Conservation (phyloP, 2,888 invertebrate species). For the Andricus quercusramuli region DNA sequence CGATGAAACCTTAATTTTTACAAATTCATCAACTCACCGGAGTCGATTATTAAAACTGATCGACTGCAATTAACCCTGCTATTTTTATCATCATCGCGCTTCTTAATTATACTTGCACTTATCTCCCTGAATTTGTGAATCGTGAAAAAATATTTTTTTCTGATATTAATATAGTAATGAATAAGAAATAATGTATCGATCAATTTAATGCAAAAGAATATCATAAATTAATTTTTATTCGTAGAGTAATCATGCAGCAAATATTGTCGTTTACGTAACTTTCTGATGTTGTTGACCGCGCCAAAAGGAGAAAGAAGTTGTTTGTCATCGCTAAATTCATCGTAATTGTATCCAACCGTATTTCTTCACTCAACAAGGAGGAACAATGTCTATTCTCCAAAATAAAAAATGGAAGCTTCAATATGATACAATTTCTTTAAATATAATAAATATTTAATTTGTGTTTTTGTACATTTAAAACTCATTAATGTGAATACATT, state of each 20-base stretch:
- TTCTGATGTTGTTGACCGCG: neutral
- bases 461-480: too few relatives aligned
- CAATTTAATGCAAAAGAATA: too few relatives aligned
- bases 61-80: neutral
- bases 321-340: neutral
- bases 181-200: too few relatives aligned
- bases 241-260: too few relatives aligned
- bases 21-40: neutral
- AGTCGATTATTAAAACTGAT: neutral
- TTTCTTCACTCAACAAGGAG: neutral
- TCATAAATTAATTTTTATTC: too few relatives aligned
- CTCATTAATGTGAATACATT: too few relatives aligned
- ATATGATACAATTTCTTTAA: too few relatives aligned
- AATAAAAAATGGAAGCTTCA: too few relatives aligned
- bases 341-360: neutral
- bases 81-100: neutral
- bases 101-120: neutral
- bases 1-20: neutral
- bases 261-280: neutral
- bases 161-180: neutral
- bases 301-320: neutral
- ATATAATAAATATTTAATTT: too few relatives aligned
- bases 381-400: too few relatives aligned
- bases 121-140: neutral
- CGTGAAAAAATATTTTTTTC: neutral